These are phyloP conservation scores for Halichondria panicea DNA, from an alignment of 37 sponge, comb jelly and placozoan genomes.

Conservation along the genomic window DNA sequence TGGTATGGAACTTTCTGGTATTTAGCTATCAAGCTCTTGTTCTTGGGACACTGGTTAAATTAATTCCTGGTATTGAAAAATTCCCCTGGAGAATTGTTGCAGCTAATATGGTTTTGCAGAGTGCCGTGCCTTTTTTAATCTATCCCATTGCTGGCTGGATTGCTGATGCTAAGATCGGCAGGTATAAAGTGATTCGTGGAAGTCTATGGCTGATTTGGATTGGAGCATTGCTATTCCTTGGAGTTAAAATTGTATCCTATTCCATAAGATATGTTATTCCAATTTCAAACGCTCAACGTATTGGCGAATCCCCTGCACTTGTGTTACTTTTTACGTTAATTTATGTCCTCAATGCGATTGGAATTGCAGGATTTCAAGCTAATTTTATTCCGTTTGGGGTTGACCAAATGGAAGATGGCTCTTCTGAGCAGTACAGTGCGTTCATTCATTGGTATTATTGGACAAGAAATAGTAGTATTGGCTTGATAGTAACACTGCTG, in stretches of 20 bases:
- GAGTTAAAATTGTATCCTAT: background rate
- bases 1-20: slow-evolving; percentile 38
- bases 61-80: background rate
- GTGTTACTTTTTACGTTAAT: background rate
- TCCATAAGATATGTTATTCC: background rate
- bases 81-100: slow-evolving; percentile 7
- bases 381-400: slow-evolving; percentile 62
- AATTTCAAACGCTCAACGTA: background rate
- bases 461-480: slow-evolving; percentile 28
- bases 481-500: background rate
- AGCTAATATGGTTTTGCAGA: background rate
- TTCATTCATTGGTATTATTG: slow-evolving; percentile 70
- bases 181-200: slow-evolving; percentile 37
- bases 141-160: slow-evolving; percentile 66
- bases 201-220: slow-evolving; percentile 47
- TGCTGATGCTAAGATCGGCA: slow-evolving; percentile 49
- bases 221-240: background rate
- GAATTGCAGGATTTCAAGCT: slow-evolving; percentile 44
- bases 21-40: slow-evolving; percentile 45
- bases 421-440: slow-evolving; percentile 39
- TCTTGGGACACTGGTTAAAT: background rate
- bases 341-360: slow-evolving; percentile 33
- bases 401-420: slow-evolving; percentile 55
- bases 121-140: slow-evolving; percentile 4
- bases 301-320: background rate